Percentiles rank a stretch among this genome's conserved stretches.
phyloP scores from a whole-genome alignment of 2,888 invertebrate species.

The Agonopterix arenella region DNA sequence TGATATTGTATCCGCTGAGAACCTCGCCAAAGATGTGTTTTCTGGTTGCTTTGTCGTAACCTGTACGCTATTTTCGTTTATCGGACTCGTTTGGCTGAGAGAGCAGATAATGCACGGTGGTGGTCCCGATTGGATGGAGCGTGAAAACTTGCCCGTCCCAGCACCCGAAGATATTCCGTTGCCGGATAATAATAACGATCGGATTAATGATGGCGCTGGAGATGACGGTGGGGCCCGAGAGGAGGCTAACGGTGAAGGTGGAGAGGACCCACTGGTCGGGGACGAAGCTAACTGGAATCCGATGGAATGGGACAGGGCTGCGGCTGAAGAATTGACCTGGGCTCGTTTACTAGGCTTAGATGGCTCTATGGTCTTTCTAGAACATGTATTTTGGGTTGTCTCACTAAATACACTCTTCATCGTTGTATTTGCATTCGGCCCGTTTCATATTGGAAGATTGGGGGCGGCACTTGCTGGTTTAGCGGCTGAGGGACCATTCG shows the following conservation, averaged over 20 bases:
- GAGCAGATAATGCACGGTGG: conserved; percentile 99
- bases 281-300: conserved; percentile 97
- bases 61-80: conserved; percentile 96
- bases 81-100: conserved; percentile 97
- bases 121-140: conserved; percentile 96
- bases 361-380: conserved; percentile 96
- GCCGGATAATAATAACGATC: conserved; percentile 70
- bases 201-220: conserved; percentile 50
- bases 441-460: conserved; percentile 95
- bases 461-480: conserved; percentile 81
- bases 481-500: conserved; percentile 86
- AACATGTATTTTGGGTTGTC: conserved; percentile 99
- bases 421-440: conserved; percentile 97
- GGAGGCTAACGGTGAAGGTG: conserved; percentile 52
- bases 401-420: conserved; percentile 98
- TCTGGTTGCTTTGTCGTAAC: conserved; percentile 98
- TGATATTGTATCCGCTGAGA: conserved; percentile 95
- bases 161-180: conserved; percentile 63
- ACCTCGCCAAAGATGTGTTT: conserved; percentile 94
- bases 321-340: conserved; percentile 99
- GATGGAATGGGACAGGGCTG: conserved; percentile 98
- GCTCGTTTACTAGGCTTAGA: conserved; percentile 96
- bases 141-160: conserved; percentile 77
- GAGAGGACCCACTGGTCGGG: conserved; percentile 77
- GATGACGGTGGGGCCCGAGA: conserved; percentile 50